Conservation (phyloP, 2,113 vertebrate species). For the Notothenia coriiceps region DNA sequence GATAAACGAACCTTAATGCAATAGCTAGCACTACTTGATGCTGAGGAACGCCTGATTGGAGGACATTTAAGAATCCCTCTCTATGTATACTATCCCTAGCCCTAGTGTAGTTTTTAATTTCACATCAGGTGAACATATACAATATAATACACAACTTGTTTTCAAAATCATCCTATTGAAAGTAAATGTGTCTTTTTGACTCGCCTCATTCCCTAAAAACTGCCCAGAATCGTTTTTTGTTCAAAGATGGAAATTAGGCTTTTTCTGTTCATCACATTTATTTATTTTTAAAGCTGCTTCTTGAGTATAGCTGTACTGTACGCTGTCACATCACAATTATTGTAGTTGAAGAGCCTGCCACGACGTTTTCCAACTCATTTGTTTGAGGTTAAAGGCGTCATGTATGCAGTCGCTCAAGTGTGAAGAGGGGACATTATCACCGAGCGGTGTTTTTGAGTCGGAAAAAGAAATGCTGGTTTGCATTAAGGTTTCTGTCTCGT, state of each 20-base stretch:
- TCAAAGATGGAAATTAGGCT: constrained; percentile 2
- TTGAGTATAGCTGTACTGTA: constrained; percentile 35
- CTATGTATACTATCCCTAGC: constrained; percentile 40
- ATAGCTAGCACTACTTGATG: constrained; percentile 69
- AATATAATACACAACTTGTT: constrained; percentile 31
- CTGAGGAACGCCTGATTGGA: constrained; percentile 51
- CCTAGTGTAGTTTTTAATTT: constrained; percentile 23
- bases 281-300: constrained; percentile 14
- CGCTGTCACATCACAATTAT: constrained; percentile 28
- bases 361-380: not conserved
- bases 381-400: constrained; percentile 28
- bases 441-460: constrained; percentile 24
- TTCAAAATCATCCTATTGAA: constrained; percentile 38
- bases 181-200: constrained; percentile 33
- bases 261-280: not conserved
- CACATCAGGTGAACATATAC: constrained; percentile 39
- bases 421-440: constrained; percentile 31
- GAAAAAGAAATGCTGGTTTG: constrained; percentile 76
- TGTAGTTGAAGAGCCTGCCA: constrained; percentile 34
- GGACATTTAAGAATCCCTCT: constrained; percentile 36
- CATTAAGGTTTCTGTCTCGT: constrained; percentile 86
- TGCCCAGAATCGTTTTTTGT: constrained; percentile 15
- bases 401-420: constrained; percentile 15
- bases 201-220: constrained; percentile 25
- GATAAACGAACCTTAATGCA: constrained; percentile 86